A percentile compares a stretch with the other conserved stretches of the same genome.
These are phyloP conservation scores for Centropyge bicolor DNA, from an alignment of 2,797 vertebrate genomes.

Conservation along the genomic window DNA sequence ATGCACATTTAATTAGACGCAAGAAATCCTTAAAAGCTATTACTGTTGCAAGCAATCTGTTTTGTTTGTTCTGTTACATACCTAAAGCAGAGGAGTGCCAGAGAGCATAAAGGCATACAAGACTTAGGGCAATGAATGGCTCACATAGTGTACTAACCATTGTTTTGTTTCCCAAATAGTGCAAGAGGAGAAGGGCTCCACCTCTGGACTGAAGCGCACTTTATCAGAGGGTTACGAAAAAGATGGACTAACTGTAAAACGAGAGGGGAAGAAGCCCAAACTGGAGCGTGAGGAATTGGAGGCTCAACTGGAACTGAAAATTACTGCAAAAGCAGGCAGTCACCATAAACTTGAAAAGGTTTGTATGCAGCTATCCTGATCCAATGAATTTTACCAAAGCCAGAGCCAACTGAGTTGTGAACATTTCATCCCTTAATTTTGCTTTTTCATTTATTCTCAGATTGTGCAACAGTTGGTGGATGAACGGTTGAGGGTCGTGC, in stretches of 20 bases:
- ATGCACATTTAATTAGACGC: not conserved
- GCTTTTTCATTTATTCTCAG: slow-evolving; percentile 73
- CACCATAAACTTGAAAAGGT: slow-evolving; percentile 93
- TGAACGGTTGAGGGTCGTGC: slow-evolving; percentile 90
- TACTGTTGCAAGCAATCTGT: not conserved
- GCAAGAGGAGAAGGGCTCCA: slow-evolving; percentile 66
- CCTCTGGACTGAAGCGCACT: slow-evolving; percentile 83
- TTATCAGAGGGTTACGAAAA: slow-evolving; percentile 79
- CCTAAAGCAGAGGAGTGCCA: not conserved
- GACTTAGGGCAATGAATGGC: not conserved
- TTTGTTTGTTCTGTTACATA: not conserved
- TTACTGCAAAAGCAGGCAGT: slow-evolving; percentile 88
- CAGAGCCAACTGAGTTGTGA: not conserved
- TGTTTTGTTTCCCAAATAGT: slow-evolving; percentile 33
- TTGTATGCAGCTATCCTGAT: slow-evolving; percentile 14
- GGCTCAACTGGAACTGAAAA: slow-evolving; percentile 96
- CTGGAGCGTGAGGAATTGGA: slow-evolving; percentile 90
- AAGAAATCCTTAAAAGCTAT: not conserved
- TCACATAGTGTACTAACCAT: not conserved
- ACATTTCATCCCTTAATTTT: not conserved
- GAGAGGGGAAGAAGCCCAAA: slow-evolving; percentile 84
- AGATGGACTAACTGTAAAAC: slow-evolving; percentile 67
- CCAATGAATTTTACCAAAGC: not conserved
- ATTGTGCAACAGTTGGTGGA: slow-evolving; percentile 93
- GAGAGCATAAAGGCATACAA: not conserved